Evolutionary conservation across 1,140 invertebrate species (phyloP).

Genomic region (Caligus rogercresseyi): DNA sequence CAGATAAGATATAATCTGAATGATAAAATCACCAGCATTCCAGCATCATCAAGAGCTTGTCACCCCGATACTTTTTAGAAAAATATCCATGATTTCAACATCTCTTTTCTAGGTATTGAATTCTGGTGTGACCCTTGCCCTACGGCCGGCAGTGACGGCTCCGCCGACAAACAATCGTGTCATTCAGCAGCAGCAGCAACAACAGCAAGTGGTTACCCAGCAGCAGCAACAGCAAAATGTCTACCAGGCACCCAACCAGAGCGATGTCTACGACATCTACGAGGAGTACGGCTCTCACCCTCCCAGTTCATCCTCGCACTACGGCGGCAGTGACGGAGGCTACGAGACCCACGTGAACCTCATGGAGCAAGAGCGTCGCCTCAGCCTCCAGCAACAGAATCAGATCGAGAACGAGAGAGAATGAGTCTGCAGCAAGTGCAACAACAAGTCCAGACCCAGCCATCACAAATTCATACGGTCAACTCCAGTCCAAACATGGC

Average conservation of each 20-base stretch:
- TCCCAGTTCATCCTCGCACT: not conserved
- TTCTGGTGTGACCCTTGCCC: conserved; percentile 14
- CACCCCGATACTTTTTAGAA: too few species aligned
- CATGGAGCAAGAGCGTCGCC: not conserved
- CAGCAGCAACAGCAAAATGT: conserved; percentile 19
- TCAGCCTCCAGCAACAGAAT: not conserved
- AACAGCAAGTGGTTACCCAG: conserved; percentile 11
- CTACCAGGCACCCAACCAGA: conserved; percentile 24
- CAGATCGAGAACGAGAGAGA: conserved; percentile 7
- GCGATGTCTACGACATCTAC: conserved; percentile 21
- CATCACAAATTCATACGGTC: not conserved
- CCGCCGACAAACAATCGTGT: conserved; percentile 16
- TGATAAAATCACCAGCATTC: too few species aligned
- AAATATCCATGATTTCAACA: too few species aligned
- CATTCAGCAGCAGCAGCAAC: conserved; percentile 23
- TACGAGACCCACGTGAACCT: not conserved
- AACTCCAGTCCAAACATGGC: conserved; percentile 13
- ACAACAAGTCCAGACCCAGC: not conserved
- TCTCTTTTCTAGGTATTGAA: conserved; percentile 19
- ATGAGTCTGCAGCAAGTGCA: conserved; percentile 6
- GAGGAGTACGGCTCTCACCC: conserved; percentile 22
- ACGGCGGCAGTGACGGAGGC: conserved; percentile 7
- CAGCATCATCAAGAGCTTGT: too few species aligned
- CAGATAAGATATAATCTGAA: too few species aligned
- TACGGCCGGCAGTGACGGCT: conserved; percentile 22